A percentile compares a stretch with the other conserved stretches of the same genome.
phyloP scores from a whole-genome alignment of 2,797 vertebrate genomes.

The Cuculus canorus region DNA sequence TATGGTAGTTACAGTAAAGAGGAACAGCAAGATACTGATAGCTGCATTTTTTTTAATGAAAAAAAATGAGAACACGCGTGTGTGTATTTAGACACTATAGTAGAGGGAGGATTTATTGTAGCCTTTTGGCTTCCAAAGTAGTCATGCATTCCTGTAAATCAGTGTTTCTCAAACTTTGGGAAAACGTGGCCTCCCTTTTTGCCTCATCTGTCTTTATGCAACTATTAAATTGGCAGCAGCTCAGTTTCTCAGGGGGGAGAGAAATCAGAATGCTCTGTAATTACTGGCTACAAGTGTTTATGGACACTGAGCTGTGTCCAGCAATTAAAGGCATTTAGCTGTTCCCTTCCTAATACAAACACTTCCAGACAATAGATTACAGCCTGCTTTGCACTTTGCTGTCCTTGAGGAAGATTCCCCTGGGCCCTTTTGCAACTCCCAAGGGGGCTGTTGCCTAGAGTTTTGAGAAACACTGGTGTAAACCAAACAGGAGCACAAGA shows the following conservation, averaged over 20 bases:
- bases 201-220: background rate
- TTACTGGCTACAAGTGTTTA: background rate
- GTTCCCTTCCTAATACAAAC: background rate
- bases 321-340: constrained; percentile 25
- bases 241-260: background rate
- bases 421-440: background rate
- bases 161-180: background rate
- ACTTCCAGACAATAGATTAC: constrained; percentile 3
- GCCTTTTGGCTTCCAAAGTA: constrained; percentile 13
- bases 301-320: background rate
- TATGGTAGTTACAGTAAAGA: constrained; percentile 39
- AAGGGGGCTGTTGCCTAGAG: background rate
- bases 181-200: background rate
- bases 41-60: constrained; percentile 71
- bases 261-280: background rate
- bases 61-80: background rate
- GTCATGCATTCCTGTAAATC: constrained; percentile 31
- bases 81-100: background rate
- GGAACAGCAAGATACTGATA: constrained; percentile 34
- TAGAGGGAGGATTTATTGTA: constrained; percentile 4
- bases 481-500: background rate
- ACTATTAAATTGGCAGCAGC: background rate
- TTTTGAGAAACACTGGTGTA: constrained; percentile 29
- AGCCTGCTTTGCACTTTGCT: background rate
- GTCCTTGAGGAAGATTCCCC: background rate